Base-by-base conservation (phyloP, 1,140 invertebrate genomes). In the Rhyacophila brunnea region DNA sequence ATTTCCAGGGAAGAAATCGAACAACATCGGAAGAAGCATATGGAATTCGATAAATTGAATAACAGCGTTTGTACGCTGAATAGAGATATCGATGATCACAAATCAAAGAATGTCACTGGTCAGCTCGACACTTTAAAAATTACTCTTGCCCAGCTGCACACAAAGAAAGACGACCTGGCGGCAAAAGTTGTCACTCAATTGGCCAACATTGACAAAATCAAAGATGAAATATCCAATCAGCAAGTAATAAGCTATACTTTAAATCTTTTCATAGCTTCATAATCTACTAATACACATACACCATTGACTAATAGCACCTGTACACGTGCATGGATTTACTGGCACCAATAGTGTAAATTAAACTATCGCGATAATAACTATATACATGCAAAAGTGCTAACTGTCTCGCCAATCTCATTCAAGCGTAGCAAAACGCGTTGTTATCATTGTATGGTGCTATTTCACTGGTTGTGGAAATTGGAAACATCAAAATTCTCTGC, bases 151-250 rank as follows among this genome's bases (percentile, higher is more conserved):
- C 72, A 79, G 47, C 68, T 81, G 5, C 79, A 83, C 64, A 76
- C 81, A n/a, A 73, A 82, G 34, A 79, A 81, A 50, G 79, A 83
- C 46, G 66, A 74, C 42, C 71, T 78, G 4, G 67, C 70, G 60
- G 51, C 49, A 1, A 71, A 75, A 9, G 67, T 74, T n/a, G 68
- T 75, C 52, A 66, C 64, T 0, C 67, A 74, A 5, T 73, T 71
- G 28, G 79, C 69, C 62, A 75, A 69, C 67, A 77, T 75, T 13
- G 79, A 83, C 32, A 72, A 70, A 6, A 71, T 90, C 0, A 86
- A 87, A 60, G 82, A 83, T 55, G 84, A 90, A 58, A 73, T 90
- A 1, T 71, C 77, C 0, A 85, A 82, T 60, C 87, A 92, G 67
- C 80, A 87, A 73, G 83, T 85, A 60, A 19, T 35, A 19, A 43